Evolutionary conservation across 2,113 vertebrate species (phyloP).

Genomic region (Tragelaphus buxtoni): DNA sequence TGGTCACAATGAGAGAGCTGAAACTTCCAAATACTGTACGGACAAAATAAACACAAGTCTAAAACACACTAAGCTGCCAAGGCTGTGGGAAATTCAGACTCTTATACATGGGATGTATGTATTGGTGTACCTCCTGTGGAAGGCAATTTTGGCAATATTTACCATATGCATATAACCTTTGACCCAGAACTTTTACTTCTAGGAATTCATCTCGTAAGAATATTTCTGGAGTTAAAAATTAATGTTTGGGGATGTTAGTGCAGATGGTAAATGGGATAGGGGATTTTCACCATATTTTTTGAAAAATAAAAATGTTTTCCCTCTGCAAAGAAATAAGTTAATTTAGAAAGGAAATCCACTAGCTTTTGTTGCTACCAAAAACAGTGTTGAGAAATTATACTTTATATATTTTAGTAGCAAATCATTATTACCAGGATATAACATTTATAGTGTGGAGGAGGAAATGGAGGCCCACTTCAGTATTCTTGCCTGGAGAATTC

Average conservation of each 20-base stretch:
- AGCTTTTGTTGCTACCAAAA: background rate
- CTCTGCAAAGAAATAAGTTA: background rate
- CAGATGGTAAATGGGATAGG: background rate
- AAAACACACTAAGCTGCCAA: background rate
- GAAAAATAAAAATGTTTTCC: background rate
- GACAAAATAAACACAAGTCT: background rate
- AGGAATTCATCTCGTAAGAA: background rate
- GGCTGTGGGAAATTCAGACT: background rate
- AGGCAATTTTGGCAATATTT: background rate
- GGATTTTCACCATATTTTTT: background rate
- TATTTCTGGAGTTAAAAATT: background rate
- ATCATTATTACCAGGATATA: constrained; percentile 41
- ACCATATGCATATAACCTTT: background rate
- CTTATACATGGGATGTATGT: too few relatives aligned
- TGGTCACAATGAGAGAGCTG: background rate
- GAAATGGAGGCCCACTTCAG: background rate
- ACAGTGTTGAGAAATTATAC: background rate
- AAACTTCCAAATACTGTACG: background rate
- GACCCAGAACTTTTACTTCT: background rate
- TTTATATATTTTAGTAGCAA: constrained; percentile 38
- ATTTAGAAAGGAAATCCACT: background rate
- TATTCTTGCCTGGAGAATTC: background rate
- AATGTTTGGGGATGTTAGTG: background rate
- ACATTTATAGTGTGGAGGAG: constrained; percentile 17
- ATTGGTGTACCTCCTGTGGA: background rate